phyloP scores from a whole-genome alignment of 2,888 invertebrate genomes.

The Bombylius major region DNA sequence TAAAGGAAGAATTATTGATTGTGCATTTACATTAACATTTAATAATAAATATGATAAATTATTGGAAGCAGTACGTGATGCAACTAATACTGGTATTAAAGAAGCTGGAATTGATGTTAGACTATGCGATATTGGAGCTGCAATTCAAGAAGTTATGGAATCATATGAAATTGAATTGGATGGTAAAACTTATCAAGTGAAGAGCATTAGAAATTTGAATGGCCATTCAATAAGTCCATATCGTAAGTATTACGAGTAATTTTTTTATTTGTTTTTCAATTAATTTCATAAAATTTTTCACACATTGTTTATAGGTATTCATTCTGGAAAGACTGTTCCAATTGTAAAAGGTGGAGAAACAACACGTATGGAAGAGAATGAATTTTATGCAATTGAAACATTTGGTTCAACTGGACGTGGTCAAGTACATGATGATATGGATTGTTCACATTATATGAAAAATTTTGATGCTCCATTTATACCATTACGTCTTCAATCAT shows the following conservation, averaged over 20 bases:
- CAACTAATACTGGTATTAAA: conserved; percentile 95
- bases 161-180: conserved; percentile 96
- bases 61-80: conserved; percentile 90
- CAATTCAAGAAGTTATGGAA: conserved; percentile 99
- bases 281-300: background rate
- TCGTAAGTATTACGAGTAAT: conserved; percentile 44
- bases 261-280: conserved; percentile 15
- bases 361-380: conserved; percentile 97
- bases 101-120: conserved; percentile 94
- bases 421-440: conserved; percentile 96
- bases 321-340: conserved; percentile 97
- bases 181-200: conserved; percentile 91
- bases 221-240: conserved; percentile 99
- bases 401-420: conserved; percentile 96
- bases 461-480: conserved; percentile 89
- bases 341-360: conserved; percentile 98
- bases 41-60: conserved; percentile 92
- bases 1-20: conserved; percentile 96
- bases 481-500: conserved; percentile 82
- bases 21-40: conserved; percentile 95
- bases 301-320: conserved; percentile 49
- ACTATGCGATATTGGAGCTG: conserved; percentile 91
- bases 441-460: conserved; percentile 99
- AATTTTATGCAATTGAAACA: conserved; percentile 98
- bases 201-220: conserved; percentile 95